Percentiles rank a stretch among this genome's conserved stretches.
phyloP scores from a whole-genome alignment of 2,113 vertebrate genomes.

The Callorhinus ursinus region DNA sequence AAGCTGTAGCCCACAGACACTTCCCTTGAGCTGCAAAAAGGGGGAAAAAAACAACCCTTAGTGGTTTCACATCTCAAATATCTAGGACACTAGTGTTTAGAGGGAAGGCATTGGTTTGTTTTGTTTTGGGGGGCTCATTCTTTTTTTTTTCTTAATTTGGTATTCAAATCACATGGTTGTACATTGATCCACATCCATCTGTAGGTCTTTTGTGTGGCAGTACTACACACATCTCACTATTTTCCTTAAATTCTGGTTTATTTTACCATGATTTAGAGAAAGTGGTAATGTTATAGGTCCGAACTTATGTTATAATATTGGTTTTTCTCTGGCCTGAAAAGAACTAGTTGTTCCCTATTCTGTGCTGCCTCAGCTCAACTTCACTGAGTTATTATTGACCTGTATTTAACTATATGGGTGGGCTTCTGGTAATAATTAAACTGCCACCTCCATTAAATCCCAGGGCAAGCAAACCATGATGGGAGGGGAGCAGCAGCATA shows the following conservation, averaged over 20 bases:
- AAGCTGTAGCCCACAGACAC: not conserved
- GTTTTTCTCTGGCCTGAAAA: conserved; percentile 39
- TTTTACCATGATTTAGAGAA: not conserved
- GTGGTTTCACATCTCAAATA: not conserved
- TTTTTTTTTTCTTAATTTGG: conserved; percentile 22
- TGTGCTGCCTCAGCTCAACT: not conserved
- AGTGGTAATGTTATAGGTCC: not conserved
- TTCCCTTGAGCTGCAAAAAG: not conserved
- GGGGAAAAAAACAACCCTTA: not conserved
- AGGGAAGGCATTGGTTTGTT: not conserved
- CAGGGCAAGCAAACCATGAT: not conserved
- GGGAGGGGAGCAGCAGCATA: conserved; percentile 7
- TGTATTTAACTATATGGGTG: not conserved
- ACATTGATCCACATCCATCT: not conserved
- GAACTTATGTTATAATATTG: conserved; percentile 41
- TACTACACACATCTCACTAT: not conserved
- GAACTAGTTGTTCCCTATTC: not conserved
- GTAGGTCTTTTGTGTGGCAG: conserved; percentile 37
- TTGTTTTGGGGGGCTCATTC: not conserved
- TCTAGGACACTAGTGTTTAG: conserved; percentile 11
- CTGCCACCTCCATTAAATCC: not conserved
- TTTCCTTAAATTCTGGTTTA: not conserved
- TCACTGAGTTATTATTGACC: not conserved
- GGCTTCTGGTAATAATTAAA: conserved; percentile 57
- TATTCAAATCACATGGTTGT: conserved; percentile 1